A percentile compares a stretch with the other conserved stretches of the same genome.
Evolutionary conservation across 2,888 invertebrate species (phyloP).

Genomic region (Caenorhabditis drosophilae): DNA sequence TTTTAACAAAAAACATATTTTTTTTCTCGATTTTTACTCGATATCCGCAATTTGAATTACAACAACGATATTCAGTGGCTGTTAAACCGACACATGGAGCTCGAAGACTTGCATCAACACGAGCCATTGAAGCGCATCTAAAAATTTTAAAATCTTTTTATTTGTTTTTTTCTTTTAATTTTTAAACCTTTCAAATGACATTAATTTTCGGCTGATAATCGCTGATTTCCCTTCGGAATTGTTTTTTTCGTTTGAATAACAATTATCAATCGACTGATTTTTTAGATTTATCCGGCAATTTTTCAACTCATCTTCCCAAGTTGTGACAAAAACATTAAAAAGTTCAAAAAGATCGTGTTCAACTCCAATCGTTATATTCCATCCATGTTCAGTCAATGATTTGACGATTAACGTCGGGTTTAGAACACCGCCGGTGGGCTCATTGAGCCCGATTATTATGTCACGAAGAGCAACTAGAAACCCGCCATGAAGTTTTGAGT

Average conservation of each 20-base stretch:
- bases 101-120: slow-evolving; percentile 37
- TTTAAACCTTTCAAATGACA: too few relatives aligned
- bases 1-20: background rate
- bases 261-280: slow-evolving; percentile 25
- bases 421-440: slow-evolving; percentile 13
- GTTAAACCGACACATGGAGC: background rate
- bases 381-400: slow-evolving; percentile 38
- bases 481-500: background rate
- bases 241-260: background rate
- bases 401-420: slow-evolving; percentile 38
- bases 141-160: background rate
- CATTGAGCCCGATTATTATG: slow-evolving; percentile 29
- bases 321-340: slow-evolving; percentile 85
- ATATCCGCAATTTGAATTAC: slow-evolving; percentile 41
- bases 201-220: slow-evolving; percentile 17
- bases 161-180: too few relatives aligned
- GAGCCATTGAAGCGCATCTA: slow-evolving; percentile 32
- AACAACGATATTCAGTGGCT: slow-evolving; percentile 49
- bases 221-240: background rate
- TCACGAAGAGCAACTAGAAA: background rate
- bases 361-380: slow-evolving; percentile 46
- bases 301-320: slow-evolving; percentile 82
- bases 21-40: slow-evolving; percentile 25
- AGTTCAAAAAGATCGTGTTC: slow-evolving; percentile 86
- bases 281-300: slow-evolving; percentile 1